phyloP scores from a whole-genome alignment of 2,113 vertebrate genomes.

The Podilymbus podiceps region DNA sequence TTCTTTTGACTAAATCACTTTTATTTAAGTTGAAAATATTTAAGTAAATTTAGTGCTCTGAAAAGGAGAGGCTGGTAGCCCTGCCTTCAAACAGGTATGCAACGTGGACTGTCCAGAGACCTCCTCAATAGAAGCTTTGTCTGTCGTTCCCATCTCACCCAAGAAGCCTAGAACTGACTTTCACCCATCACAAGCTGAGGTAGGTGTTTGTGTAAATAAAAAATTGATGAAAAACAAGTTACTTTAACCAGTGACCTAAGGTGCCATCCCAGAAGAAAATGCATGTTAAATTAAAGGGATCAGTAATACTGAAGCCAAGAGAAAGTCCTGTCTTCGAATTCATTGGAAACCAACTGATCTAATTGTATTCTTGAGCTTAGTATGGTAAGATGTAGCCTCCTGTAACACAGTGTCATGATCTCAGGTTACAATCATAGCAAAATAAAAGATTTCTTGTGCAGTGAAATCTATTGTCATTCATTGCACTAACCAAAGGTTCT shows the following conservation, averaged over 20 bases:
- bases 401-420: background rate
- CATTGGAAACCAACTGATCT: background rate
- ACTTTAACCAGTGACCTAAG: background rate
- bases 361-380: background rate
- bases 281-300: background rate
- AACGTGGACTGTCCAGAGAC: accelerated
- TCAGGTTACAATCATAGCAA: background rate
- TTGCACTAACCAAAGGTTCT: background rate
- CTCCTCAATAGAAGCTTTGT: background rate
- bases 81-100: background rate
- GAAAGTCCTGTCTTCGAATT: background rate
- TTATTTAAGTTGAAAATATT: background rate
- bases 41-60: background rate
- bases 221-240: background rate
- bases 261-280: background rate
- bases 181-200: background rate
- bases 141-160: background rate
- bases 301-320: background rate
- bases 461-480: background rate
- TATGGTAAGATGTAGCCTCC: background rate
- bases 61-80: background rate
- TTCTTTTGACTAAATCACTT: background rate
- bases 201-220: background rate
- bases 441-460: background rate
- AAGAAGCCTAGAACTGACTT: background rate